Evolutionary conservation across 2,113 vertebrate genomes (phyloP).

Genomic region (Lepus europaeus): DNA sequence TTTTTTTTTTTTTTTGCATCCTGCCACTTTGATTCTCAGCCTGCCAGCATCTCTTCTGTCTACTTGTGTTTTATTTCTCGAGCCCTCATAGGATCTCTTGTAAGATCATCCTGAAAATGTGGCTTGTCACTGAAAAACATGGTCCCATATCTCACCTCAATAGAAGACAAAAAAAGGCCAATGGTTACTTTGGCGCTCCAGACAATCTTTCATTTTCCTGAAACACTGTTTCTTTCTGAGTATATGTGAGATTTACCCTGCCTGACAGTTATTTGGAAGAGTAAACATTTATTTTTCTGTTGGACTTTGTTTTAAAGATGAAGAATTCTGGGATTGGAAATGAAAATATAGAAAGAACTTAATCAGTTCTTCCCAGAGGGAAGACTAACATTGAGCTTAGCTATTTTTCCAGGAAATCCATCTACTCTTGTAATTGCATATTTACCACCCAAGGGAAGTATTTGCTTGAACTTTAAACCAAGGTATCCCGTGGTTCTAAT

Average conservation of each 20-base stretch:
- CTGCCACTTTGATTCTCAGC: not conserved
- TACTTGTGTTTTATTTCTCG: not conserved
- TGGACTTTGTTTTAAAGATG: not conserved
- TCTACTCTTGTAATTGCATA: not conserved
- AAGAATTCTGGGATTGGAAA: slow-evolving; percentile 45
- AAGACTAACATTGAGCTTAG: not conserved
- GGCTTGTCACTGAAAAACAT: not conserved
- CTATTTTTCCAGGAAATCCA: not conserved
- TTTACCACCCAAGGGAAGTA: not conserved
- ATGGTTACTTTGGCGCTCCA: not conserved
- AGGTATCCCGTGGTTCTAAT: not conserved
- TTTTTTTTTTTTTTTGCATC: not conserved
- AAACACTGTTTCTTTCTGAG: not conserved
- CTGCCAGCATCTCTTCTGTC: not conserved
- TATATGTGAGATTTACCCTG: not conserved
- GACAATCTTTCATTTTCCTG: not conserved
- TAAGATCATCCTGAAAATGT: not conserved
- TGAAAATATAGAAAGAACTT: not conserved
- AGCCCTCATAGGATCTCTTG: not conserved
- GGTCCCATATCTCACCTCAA: not conserved
- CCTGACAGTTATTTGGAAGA: not conserved
- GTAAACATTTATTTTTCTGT: not conserved
- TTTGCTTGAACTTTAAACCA: not conserved
- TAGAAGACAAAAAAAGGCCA: not conserved
- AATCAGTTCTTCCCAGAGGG: not conserved